Base-by-base conservation (phyloP, 2,113 vertebrate species). In the Chloebia gouldiae region DNA sequence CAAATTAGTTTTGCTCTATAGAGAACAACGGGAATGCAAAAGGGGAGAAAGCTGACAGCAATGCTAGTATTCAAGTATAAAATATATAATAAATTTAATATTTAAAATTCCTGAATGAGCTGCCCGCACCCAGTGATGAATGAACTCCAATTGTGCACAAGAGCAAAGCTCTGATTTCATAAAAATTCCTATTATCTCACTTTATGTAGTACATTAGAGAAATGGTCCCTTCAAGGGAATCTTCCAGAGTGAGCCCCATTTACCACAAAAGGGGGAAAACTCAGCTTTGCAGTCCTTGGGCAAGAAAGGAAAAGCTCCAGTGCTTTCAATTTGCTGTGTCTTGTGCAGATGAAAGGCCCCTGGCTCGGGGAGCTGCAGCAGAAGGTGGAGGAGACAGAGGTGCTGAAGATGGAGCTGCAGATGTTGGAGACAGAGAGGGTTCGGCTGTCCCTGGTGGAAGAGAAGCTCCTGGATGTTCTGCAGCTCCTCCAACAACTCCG, bases 381-480 rank as follows among this genome's bases (percentile, higher is more conserved):
- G 93, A 99, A 98, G 91, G 97, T 87, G 4, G 98, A 98, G 44
- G 99, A 99, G 97, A 97, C 97, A 0, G 98, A 99, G 83, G 81
- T 97, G 42, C 96, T 99, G 66, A 98, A 98, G 96, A 94, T 98
- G 98, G 99, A 99, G 97, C 98, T 99, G 85, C 99, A 99, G 97
- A 98, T 99, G 98, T 61, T 99, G 97, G 99, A 99, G 97, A 98
- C 99, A 0, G 99, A 99, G 97, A 96, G 98, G 71, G 98, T 99
- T 23, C 98, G 99, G 50, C 98, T 99, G 83, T 99, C 98, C 2
- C 97, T 99, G 94, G 98, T 99, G 92, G 99, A 99, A 87, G 99
- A 99, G 95, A 99, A 99, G 95, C 98, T 99, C 33, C 87, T 98
- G 96, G 99, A 99, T 68, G 98, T 99, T 71, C 97, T 99, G 54